A percentile compares a stretch with the other conserved stretches of the same genome.
These are phyloP conservation scores for Gobius niger DNA, from an alignment of 2,113 vertebrate species.

Conservation along the genomic window DNA sequence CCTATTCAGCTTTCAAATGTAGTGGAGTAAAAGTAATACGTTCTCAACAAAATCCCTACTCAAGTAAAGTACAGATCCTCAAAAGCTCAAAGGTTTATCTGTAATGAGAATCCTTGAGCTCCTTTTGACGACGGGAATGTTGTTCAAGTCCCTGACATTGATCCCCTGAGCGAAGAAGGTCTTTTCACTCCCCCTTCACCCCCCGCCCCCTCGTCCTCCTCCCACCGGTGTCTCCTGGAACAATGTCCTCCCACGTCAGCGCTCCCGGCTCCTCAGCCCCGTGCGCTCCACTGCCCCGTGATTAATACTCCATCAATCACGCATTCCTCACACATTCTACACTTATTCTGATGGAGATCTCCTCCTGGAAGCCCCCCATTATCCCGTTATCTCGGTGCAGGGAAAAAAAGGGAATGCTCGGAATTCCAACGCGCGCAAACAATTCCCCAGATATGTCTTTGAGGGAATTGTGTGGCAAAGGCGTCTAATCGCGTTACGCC, in stretches of 20 bases:
- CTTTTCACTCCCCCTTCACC: background rate
- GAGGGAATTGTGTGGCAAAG: constrained; percentile 10
- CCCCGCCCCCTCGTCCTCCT: background rate
- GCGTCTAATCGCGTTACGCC: constrained; percentile 56
- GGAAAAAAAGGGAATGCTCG: background rate
- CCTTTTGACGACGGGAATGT: no score
- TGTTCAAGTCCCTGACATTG: no score
- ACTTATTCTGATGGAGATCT: background rate
- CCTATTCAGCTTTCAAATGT: no score
- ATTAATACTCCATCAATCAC: constrained; percentile 2
- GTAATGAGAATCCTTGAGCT: no score
- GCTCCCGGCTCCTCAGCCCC: background rate
- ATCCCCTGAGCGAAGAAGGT: no score
- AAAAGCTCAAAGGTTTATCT: no score
- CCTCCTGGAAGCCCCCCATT: background rate
- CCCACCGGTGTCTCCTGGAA: background rate
- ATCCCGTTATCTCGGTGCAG: background rate
- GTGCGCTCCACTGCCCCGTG: background rate
- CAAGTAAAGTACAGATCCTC: no score
- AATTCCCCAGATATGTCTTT: constrained; percentile 68
- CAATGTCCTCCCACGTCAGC: constrained; percentile 6
- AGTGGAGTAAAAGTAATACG: no score
- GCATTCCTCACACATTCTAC: constrained; percentile 2
- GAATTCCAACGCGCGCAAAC: constrained; percentile 32
- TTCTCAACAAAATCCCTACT: no score